A percentile compares a stretch with the other conserved stretches of the same genome.
Evolutionary conservation across 1,140 invertebrate genomes (phyloP).

Genomic region (Ectropis grisescens): DNA sequence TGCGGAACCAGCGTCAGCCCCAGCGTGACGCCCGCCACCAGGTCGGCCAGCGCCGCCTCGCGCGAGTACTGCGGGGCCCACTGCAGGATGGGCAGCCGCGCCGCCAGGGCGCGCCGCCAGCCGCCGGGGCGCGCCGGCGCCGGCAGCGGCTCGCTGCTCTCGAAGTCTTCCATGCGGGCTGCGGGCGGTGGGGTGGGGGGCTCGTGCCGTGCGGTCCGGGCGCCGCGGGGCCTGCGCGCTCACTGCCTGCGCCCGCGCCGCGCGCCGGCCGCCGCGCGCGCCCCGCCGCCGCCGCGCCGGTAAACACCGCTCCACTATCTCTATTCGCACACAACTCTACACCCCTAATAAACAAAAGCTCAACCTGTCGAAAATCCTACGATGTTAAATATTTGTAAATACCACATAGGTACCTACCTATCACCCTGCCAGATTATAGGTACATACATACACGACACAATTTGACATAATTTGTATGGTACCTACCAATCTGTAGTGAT

Average conservation of each 20-base stretch:
- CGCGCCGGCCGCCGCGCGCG: neutral
- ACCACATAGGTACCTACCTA: too few relatives aligned
- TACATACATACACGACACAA: constrained; percentile 1
- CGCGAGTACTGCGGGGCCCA: constrained; percentile 77
- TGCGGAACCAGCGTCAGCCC: constrained; percentile 88
- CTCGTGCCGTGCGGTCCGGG: too few relatives aligned
- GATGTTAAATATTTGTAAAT: too few relatives aligned
- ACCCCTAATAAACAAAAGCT: constrained; percentile 4
- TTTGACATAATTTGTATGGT: too few relatives aligned
- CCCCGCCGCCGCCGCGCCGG: neutral
- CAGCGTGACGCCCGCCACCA: constrained; percentile 83
- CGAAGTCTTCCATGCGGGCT: too few relatives aligned
- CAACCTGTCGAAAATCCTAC: neutral
- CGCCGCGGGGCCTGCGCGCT: neutral
- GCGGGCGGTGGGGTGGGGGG: too few relatives aligned
- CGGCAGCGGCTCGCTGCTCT: constrained; percentile 11
- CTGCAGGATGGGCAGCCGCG: constrained; percentile 68
- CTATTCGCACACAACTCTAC: too few relatives aligned
- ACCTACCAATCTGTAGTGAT: too few relatives aligned
- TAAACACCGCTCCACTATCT: constrained; percentile 2
- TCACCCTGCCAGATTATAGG: too few relatives aligned
- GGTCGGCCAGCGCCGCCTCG: constrained; percentile 73
- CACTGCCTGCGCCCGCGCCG: neutral
- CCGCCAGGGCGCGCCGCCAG: constrained; percentile 17
- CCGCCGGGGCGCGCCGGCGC: too few relatives aligned